phyloP scores from a whole-genome alignment of 2,113 vertebrate species.

The Poeciliopsis prolifica region DNA sequence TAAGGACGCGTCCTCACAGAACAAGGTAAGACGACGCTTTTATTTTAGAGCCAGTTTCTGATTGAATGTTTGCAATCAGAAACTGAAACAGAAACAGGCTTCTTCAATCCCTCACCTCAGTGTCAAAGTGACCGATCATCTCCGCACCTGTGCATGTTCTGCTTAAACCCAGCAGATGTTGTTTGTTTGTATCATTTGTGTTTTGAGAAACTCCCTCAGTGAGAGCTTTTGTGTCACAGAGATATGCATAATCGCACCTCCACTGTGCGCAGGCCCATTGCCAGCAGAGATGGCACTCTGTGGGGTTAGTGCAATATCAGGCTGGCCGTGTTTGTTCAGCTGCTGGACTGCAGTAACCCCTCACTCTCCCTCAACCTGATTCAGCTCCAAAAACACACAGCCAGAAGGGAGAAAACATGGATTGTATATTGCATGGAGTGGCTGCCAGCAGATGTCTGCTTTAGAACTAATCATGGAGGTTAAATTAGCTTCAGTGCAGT shows the following conservation, averaged over 20 bases:
- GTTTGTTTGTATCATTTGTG: conserved; percentile 18
- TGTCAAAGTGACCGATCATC: conserved; percentile 10
- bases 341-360: conserved; percentile 70
- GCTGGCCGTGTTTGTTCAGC: conserved; percentile 77
- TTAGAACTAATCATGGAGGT: conserved; percentile 27
- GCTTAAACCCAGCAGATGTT: conserved; percentile 41
- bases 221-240: conserved; percentile 36
- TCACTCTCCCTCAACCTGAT: conserved; percentile 61
- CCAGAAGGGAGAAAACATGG: conserved; percentile 20
- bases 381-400: conserved; percentile 10
- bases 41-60: neutral
- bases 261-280: conserved; percentile 30
- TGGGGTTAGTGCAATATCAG: conserved; percentile 70
- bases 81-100: neutral
- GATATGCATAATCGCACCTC: conserved; percentile 45
- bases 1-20: conserved; percentile 64
- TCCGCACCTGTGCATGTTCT: conserved; percentile 21
- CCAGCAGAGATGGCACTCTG: conserved; percentile 59
- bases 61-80: neutral
- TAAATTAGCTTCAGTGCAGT: conserved; percentile 9
- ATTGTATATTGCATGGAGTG: conserved; percentile 21
- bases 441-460: conserved; percentile 11
- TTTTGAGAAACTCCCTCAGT: conserved; percentile 37
- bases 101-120: neutral
- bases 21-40: conserved; percentile 68